Conservation (phyloP, 2,113 vertebrate species). For the Lophura nycthemera region DNA sequence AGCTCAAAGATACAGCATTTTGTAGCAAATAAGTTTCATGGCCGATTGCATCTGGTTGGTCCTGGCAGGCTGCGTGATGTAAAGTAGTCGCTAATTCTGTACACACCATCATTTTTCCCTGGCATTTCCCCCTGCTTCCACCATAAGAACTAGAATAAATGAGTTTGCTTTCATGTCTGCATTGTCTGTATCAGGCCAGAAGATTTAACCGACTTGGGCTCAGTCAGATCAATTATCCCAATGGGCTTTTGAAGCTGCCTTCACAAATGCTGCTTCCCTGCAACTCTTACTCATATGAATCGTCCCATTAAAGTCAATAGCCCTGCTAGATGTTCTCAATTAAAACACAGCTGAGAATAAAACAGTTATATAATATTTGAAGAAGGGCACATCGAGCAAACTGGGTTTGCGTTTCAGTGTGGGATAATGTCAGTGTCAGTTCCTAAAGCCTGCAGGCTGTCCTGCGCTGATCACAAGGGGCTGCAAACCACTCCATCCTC, state of each 20-base stretch:
- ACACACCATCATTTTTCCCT: not conserved
- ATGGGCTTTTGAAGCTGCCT: not conserved
- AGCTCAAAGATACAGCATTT: not conserved
- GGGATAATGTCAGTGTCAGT: not conserved
- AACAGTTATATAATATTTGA: not conserved
- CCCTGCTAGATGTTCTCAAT: conserved; percentile 5
- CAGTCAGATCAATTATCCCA: conserved; percentile 28
- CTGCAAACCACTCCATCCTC: not conserved
- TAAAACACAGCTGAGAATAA: conserved; percentile 11
- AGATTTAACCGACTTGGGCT: not conserved
- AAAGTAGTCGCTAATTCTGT: not conserved
- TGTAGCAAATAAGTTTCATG: not conserved
- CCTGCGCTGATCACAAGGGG: not conserved
- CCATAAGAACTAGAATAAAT: not conserved
- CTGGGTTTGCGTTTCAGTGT: not conserved
- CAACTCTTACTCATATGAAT: not conserved
- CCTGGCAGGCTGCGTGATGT: not conserved
- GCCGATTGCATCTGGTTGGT: not conserved
- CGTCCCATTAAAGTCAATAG: not conserved
- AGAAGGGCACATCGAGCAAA: not conserved
- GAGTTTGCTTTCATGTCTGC: not conserved
- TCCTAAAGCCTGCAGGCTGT: not conserved
- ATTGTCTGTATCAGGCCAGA: not conserved
- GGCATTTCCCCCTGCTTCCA: not conserved
- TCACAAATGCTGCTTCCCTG: not conserved